Base-by-base conservation (phyloP, 2,888 invertebrate genomes). In the Eupithecia pulchellata region DNA sequence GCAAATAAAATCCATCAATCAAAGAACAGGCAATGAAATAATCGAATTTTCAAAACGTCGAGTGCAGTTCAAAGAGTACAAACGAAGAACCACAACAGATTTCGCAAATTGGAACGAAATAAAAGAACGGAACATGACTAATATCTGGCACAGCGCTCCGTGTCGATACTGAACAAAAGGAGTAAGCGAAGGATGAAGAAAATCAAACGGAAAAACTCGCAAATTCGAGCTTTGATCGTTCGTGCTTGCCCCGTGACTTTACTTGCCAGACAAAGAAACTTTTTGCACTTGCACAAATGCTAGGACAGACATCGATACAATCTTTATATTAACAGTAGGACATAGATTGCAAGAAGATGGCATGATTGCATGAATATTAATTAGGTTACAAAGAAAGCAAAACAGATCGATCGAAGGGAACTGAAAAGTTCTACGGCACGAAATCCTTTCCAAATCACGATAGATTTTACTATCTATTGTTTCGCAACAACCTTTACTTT, bases 1-100 rank as follows among this genome's bases (percentile, higher is more conserved):
- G 74, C 74, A 82, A 86, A 88, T 84, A 82, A 86, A 88, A 89
- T 86, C 86, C 91, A 91, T 92, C 93, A 93, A 94, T 93, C 93
- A 92, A 91, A 93, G 92, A 89, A 90, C 88, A 85, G 88, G 88
- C 86, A 89, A 90, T 89, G 90, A 87, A 89, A 91, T 92, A 92
- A 92, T 92, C 91, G 89, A 90, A 92, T 92, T 52, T 90, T 86
- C 85, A 87, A 87, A 91, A 89, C 89, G 89, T 86, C 86, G 90
- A 90, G 89, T 85, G 89, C 89, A 87, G 90, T 87, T 89, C 92
- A 92, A 93, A 93, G 91, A 85, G 91, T 86, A 87, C 85, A 84
- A 88, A 89, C 88, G 89, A 88, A 89, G 89, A 88, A 92, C 91
- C 90, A 86, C 91, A 91, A 90, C 91, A 90, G 89, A 91, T 88